These are phyloP conservation scores for Malachius bipustulatus DNA, from an alignment of 2,888 invertebrate genomes.

Conservation along the genomic window DNA sequence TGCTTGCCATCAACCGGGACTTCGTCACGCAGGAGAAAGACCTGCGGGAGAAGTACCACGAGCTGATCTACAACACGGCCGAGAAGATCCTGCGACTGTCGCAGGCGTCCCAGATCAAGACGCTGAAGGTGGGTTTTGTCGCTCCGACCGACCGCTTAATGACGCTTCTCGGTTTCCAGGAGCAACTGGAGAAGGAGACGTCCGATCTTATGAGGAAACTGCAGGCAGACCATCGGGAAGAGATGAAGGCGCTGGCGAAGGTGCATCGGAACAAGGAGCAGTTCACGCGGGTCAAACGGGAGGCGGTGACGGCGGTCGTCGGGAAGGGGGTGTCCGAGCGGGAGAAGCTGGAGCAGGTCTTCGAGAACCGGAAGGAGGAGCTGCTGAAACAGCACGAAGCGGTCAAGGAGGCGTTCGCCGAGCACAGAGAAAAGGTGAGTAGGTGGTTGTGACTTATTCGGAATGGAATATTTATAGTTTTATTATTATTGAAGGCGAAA, in stretches of 20 bases:
- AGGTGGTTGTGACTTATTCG: conserved; percentile 1
- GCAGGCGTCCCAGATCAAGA: conserved; percentile 70
- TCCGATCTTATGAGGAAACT: conserved; percentile 67
- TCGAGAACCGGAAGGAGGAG: conserved; percentile 63
- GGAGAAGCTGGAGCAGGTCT: conserved; percentile 63
- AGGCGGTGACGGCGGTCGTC: conserved; percentile 71
- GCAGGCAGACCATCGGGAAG: conserved; percentile 72
- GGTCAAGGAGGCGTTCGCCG: conserved; percentile 55
- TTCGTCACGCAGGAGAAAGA: conserved; percentile 62
- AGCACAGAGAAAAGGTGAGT: conserved; percentile 51
- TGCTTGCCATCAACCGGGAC: conserved; percentile 51
- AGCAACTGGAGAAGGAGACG: conserved; percentile 57
- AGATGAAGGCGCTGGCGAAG: conserved; percentile 77
- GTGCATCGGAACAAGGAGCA: conserved; percentile 87
- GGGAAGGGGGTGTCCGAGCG: conserved; percentile 84
- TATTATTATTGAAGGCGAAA: conserved; percentile 36
- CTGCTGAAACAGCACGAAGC: conserved; percentile 68
- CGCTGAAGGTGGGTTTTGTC: conserved; percentile 53
- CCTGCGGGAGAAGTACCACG: conserved; percentile 73
- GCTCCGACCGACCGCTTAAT: not conserved
- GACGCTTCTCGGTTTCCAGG: conserved; percentile 27
- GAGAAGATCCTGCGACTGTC: conserved; percentile 72
- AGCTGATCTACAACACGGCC: conserved; percentile 58
- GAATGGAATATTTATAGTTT: conserved; percentile 14
- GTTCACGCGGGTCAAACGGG: conserved; percentile 71